Evolutionary conservation across 2,888 invertebrate species (phyloP).

Genomic region (Tricholauxania praeusta): DNA sequence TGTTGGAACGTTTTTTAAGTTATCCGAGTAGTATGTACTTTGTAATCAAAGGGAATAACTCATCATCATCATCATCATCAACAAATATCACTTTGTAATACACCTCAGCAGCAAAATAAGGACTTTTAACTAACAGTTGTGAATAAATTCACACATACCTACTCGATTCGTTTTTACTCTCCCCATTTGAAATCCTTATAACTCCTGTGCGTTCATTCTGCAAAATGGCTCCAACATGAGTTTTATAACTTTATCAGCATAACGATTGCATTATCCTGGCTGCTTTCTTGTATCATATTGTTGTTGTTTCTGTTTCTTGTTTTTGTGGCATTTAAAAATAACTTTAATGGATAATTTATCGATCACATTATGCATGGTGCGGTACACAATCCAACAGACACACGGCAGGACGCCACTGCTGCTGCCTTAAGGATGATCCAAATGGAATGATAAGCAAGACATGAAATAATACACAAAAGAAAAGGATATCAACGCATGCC

Average conservation of each 20-base stretch:
- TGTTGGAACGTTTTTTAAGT: no score
- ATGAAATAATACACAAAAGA: conserved; percentile 27
- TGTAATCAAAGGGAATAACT: conserved; percentile 2
- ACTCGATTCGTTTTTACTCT: no score
- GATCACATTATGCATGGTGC: conserved; percentile 55
- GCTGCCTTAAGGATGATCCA: conserved; percentile 41
- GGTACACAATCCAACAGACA: conserved; percentile 5
- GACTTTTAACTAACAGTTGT: conserved; percentile 9
- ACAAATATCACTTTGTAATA: conserved; percentile 9
- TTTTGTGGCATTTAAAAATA: conserved; percentile 61
- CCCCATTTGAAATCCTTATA: no score
- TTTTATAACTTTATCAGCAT: conserved; percentile 64
- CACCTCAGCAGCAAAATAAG: conserved; percentile 13
- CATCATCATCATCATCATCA: conserved; percentile 24
- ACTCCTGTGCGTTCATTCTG: no score
- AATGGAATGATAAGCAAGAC: conserved; percentile 41
- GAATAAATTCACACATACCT: conserved; percentile 30
- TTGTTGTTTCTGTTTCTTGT: conserved; percentile 42
- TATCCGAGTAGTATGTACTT: no score
- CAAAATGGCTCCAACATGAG: conserved; percentile 51
- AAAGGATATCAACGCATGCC: conserved; percentile 35
- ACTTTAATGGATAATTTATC: conserved; percentile 67
- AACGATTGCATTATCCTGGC: conserved; percentile 62
- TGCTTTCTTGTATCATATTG: conserved; percentile 16
- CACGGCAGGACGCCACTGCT: neutral